phyloP scores from a whole-genome alignment of 2,797 vertebrate genomes.

The Crax fasciolata region DNA sequence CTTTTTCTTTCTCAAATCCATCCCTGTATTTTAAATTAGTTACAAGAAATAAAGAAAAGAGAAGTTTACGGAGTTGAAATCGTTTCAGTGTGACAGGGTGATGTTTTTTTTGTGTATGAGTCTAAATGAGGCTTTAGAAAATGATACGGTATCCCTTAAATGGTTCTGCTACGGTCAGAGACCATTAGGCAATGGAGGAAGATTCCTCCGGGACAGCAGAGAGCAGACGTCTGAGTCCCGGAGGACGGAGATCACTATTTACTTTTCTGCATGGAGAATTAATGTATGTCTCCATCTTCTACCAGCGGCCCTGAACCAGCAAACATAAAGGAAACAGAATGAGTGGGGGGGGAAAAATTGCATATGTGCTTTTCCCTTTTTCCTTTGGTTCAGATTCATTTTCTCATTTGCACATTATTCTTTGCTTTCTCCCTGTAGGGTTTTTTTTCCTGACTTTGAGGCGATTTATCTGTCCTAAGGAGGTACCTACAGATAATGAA shows the following conservation, averaged over 20 bases:
- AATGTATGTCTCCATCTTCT: conserved; percentile 84
- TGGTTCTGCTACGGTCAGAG: conserved; percentile 76
- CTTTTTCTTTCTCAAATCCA: conserved; percentile 21
- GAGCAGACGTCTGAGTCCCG: conserved; percentile 78
- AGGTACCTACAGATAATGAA: conserved; percentile 71
- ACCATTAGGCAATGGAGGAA: conserved; percentile 75
- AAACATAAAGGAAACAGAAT: conserved; percentile 74
- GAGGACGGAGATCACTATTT: conserved; percentile 76
- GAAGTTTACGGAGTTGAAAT: conserved; percentile 50
- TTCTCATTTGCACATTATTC: conserved; percentile 73
- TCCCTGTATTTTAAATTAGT: conserved; percentile 79
- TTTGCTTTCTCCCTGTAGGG: conserved; percentile 62
- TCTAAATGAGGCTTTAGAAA: conserved; percentile 81
- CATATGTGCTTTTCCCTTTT: conserved; percentile 67
- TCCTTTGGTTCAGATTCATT: conserved; percentile 56
- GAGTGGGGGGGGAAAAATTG: conserved; percentile 50
- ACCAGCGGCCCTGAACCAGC: conserved; percentile 62
- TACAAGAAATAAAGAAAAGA: conserved; percentile 56
- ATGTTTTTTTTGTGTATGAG: conserved; percentile 65
- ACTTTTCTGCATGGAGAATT: conserved; percentile 84
- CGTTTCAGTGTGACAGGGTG: conserved; percentile 62
- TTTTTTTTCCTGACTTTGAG: conserved; percentile 62
- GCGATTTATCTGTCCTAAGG: conserved; percentile 70
- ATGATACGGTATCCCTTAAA: conserved; percentile 69
- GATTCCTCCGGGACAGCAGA: conserved; percentile 76